Evolutionary conservation across 2,797 vertebrate species (phyloP).

Genomic region (Danio jaintianensis): DNA sequence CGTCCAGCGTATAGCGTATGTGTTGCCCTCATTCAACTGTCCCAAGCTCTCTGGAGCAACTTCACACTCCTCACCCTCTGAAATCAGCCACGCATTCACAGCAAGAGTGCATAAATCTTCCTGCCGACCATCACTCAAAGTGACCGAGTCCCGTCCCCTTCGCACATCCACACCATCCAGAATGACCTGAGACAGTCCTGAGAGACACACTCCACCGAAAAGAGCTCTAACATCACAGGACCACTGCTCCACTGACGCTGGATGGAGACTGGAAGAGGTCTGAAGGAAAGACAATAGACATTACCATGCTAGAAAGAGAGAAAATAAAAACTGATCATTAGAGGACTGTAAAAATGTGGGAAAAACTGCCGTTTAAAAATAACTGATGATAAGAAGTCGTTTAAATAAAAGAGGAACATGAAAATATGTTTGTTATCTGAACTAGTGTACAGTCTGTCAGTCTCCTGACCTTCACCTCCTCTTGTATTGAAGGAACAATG

Average conservation of each 20-base stretch:
- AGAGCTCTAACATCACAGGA: conserved; percentile 77
- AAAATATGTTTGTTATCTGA: not conserved
- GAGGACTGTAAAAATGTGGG: not conserved
- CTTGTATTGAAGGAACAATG: conserved; percentile 2
- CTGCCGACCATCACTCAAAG: conserved; percentile 66
- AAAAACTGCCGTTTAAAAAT: not conserved
- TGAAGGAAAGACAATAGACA: not conserved
- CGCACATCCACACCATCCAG: conserved; percentile 73
- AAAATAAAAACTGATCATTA: not conserved
- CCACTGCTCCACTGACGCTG: conserved; percentile 61
- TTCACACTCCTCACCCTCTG: conserved; percentile 72
- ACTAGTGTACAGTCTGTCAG: not conserved
- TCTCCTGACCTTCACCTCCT: conserved; percentile 68
- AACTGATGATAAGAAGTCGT: not conserved
- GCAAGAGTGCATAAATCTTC: conserved; percentile 67
- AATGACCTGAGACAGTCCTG: conserved; percentile 53
- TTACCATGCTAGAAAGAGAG: not conserved
- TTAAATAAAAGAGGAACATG: not conserved
- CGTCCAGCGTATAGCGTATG: conserved; percentile 80
- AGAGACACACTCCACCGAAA: conserved; percentile 61
- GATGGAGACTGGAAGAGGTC: conserved; percentile 34
- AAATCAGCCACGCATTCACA: conserved; percentile 78
- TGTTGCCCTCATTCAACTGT: conserved; percentile 79
- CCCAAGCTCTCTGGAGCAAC: conserved; percentile 70
- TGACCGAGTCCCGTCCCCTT: conserved; percentile 70